phyloP scores from a whole-genome alignment of 64 coral and sea anemone species.

The Acropora tenuis region DNA sequence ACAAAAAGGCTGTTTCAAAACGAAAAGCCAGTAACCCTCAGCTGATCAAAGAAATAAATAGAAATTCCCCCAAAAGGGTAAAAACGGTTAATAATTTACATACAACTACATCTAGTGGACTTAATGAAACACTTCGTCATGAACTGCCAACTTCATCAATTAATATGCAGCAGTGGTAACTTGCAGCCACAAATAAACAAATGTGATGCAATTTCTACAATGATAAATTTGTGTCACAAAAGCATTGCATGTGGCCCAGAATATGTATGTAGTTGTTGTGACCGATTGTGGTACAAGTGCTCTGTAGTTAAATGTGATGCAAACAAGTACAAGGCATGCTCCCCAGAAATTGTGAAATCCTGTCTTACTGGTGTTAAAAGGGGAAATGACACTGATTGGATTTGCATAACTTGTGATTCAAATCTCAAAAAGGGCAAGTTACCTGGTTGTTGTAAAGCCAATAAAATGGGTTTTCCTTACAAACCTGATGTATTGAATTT shows the following conservation, averaged over 20 bases:
- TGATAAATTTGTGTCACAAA: conserved; percentile 54
- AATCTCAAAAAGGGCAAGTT: conserved; percentile 58
- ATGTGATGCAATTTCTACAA: not conserved
- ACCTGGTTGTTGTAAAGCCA: conserved; percentile 37
- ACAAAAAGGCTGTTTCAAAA: conserved; percentile 6
- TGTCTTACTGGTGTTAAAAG: conserved; percentile 70
- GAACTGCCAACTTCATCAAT: conserved; percentile 9
- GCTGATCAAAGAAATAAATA: conserved; percentile 5
- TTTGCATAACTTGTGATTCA: conserved; percentile 62
- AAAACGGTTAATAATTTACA: conserved; percentile 11
- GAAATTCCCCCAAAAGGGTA: not conserved
- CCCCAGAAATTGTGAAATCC: conserved; percentile 34
- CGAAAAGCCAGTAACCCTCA: conserved; percentile 1
- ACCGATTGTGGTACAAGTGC: conserved; percentile 75
- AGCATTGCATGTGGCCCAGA: conserved; percentile 69
- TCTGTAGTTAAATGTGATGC: conserved; percentile 66
- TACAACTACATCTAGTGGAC: not conserved
- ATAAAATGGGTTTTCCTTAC: conserved; percentile 52
- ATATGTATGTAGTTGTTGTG: conserved; percentile 79
- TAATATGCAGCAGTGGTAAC: not conserved
- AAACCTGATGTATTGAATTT: conserved; percentile 45
- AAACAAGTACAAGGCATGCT: conserved; percentile 42
- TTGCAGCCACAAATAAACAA: conserved; percentile 17
- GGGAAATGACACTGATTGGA: conserved; percentile 58
- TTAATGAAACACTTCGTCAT: conserved; percentile 8